Evolutionary conservation across 2,113 vertebrate genomes (phyloP).

Genomic region (Nesogale talazaci): DNA sequence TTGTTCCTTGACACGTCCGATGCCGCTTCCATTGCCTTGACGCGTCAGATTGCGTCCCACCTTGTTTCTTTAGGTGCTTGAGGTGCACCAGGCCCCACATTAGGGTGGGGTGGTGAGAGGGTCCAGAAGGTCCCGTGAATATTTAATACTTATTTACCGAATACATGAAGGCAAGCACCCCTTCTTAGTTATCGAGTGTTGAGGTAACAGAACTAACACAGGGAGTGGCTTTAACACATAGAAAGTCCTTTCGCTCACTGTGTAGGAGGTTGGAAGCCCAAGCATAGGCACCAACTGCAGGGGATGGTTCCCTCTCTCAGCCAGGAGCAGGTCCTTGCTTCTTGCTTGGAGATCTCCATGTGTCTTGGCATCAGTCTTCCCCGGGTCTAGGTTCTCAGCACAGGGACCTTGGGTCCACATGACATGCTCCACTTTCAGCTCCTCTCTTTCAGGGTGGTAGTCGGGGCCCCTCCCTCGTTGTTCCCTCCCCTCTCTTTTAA

Average conservation of each 20-base stretch:
- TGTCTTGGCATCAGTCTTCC: not conserved
- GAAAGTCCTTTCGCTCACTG: not conserved
- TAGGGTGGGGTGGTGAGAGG: not conserved
- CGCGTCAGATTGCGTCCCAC: constrained; percentile 58
- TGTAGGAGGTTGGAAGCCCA: not conserved
- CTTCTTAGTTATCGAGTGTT: not conserved
- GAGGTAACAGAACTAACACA: not conserved
- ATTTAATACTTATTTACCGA: not conserved
- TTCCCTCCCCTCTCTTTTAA: not conserved
- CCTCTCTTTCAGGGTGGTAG: not conserved
- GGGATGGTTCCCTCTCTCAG: not conserved
- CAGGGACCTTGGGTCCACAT: not conserved
- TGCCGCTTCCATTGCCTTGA: constrained; percentile 43
- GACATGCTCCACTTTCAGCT: not conserved
- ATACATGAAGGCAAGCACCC: not conserved
- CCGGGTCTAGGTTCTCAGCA: not conserved
- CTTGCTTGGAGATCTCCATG: not conserved
- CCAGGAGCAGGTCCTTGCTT: too few relatives aligned
- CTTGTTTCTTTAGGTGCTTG: constrained; percentile 7
- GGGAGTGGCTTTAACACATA: not conserved
- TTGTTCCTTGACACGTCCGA: constrained; percentile 53
- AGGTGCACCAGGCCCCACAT: constrained; percentile 22
- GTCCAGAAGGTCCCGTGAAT: not conserved
- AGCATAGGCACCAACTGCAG: not conserved
- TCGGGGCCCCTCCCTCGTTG: not conserved